Conservation (phyloP, 2,888 invertebrate species). For the Caenorhabditis macrosperma region DNA sequence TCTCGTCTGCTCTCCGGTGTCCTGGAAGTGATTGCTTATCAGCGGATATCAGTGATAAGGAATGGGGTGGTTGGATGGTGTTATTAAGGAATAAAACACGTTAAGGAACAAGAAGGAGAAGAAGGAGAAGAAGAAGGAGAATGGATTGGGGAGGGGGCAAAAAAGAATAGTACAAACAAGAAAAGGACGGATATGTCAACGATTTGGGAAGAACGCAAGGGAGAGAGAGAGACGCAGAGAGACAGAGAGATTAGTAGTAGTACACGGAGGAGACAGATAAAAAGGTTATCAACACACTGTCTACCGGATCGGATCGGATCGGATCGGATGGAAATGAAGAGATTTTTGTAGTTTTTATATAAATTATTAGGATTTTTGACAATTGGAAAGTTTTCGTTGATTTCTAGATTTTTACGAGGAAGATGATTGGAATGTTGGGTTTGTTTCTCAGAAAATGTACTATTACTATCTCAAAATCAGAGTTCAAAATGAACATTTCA, state of each 20-base stretch:
- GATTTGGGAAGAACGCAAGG: background rate
- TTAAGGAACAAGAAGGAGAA: conserved; percentile 4
- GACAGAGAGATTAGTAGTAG: background rate
- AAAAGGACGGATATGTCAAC: conserved; percentile 15
- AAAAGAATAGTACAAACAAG: conserved; percentile 36
- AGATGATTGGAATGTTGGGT: too few species aligned
- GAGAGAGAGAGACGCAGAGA: conserved; percentile 4
- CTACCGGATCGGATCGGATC: too few species aligned
- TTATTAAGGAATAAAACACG: conserved; percentile 17
- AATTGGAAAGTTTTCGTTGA: too few species aligned
- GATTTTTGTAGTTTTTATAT: too few species aligned
- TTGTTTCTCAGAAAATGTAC: too few species aligned
- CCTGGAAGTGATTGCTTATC: conserved; percentile 41
- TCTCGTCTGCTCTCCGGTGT: conserved; percentile 59
- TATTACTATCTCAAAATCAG: too few species aligned
- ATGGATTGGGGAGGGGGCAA: background rate
- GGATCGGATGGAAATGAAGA: too few species aligned
- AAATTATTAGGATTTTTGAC: too few species aligned
- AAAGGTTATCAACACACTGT: background rate
- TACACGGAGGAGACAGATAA: too few species aligned
- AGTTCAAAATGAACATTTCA: too few species aligned
- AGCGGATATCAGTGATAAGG: too few species aligned
- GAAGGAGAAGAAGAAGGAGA: background rate
- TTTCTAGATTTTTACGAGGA: too few species aligned
- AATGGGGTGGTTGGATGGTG: background rate